Percentiles rank a stretch among this genome's conserved stretches.
Conservation (phyloP, 1,140 invertebrate species). For the Drosophila nasuta region DNA sequence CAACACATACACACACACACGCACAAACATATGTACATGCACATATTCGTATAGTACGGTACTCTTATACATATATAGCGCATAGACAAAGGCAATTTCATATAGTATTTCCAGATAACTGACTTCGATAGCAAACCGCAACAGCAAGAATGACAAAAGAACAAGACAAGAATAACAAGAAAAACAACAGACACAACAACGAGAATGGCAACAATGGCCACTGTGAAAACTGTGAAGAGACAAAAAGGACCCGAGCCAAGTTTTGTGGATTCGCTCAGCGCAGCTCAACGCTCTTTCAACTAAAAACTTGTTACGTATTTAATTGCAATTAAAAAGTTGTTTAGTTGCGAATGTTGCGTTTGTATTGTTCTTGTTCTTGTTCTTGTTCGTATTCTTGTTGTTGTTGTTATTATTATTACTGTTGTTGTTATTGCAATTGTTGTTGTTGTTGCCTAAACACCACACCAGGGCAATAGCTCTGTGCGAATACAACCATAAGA, state of each 20-base stretch:
- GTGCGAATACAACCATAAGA: conserved; percentile 15
- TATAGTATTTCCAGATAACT: conserved; percentile 62
- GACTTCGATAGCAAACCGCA: conserved; percentile 66
- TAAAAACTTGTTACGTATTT: conserved; percentile 84
- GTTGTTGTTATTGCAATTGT: conserved; percentile 11
- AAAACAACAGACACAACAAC: conserved; percentile 12
- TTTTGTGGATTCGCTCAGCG: conserved; percentile 51
- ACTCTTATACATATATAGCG: neutral
- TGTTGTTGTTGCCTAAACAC: conserved; percentile 43
- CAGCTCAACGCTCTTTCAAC: conserved; percentile 65
- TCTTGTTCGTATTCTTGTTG: conserved; percentile 40
- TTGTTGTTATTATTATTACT: conserved; percentile 36
- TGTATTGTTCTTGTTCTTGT: conserved; percentile 29
- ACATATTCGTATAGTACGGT: neutral
- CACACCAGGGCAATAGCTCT: conserved; percentile 53
- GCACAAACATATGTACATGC: conserved; percentile 3
- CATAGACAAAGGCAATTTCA: conserved; percentile 58
- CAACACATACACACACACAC: conserved; percentile 34
- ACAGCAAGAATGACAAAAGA: conserved; percentile 42
- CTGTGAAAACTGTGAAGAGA: conserved; percentile 43
- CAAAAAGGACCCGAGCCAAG: conserved; percentile 50
- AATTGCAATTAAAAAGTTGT: conserved; percentile 84
- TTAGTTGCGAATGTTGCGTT: conserved; percentile 75
- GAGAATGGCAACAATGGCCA: conserved; percentile 54
- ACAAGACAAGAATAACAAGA: conserved; percentile 26